Conservation (phyloP, 1,140 invertebrate genomes). For the Panagrolaimus sp. region DNA sequence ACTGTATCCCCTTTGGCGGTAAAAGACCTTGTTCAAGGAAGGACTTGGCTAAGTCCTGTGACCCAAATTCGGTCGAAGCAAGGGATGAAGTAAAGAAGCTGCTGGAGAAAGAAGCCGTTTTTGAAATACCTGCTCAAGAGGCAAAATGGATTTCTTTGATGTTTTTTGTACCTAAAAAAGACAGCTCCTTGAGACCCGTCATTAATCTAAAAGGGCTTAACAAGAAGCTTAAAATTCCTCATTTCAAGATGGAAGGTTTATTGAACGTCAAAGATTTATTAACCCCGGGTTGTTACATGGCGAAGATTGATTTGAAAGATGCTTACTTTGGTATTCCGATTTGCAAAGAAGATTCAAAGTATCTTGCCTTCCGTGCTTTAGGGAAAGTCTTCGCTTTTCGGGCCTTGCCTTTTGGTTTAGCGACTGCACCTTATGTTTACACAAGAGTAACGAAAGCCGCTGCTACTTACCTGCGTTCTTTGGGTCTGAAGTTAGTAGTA, state of each 20-base stretch:
- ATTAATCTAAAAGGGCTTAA: conserved; percentile 3
- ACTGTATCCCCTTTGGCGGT: not conserved
- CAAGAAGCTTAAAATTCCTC: not conserved
- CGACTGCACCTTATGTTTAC: not conserved
- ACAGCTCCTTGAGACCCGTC: not conserved
- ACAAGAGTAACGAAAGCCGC: not conserved
- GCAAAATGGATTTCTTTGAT: not conserved
- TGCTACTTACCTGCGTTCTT: not conserved
- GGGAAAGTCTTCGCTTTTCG: not conserved
- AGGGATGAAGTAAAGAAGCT: not conserved
- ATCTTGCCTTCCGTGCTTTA: not conserved
- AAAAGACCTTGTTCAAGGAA: not conserved
- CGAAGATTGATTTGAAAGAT: not conserved
- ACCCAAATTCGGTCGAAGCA: not conserved
- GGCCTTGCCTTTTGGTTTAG: conserved; percentile 3
- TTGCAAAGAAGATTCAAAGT: not conserved
- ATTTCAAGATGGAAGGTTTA: conserved; percentile 1
- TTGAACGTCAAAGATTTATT: not conserved
- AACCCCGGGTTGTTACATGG: not conserved
- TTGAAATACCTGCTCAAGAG: not conserved
- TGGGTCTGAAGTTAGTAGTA: no score
- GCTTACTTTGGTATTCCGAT: not conserved
- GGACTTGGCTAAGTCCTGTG: not conserved
- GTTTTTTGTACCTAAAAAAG: not conserved
- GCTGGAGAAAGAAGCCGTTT: not conserved